Percentiles rank a stretch among this genome's conserved stretches.
phyloP scores from a whole-genome alignment of 2,888 invertebrate species.

The Augochlorella aurata region DNA sequence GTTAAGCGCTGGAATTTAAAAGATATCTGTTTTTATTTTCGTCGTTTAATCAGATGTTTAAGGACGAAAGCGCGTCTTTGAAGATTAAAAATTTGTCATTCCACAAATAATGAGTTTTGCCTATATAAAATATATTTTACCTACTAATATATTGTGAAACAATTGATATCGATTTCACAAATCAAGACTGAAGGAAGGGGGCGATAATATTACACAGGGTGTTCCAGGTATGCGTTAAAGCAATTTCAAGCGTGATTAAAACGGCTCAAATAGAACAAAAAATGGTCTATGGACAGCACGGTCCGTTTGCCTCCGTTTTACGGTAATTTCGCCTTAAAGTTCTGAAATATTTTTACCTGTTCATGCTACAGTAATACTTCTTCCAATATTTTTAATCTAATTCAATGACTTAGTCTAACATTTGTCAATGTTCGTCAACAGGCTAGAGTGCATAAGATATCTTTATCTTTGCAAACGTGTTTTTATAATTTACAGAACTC shows the following conservation, averaged over 20 bases:
- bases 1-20: constrained; percentile 2
- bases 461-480: background rate
- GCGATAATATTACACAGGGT: constrained; percentile 2
- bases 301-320: background rate
- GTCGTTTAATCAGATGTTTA: background rate
- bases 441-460: background rate
- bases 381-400: background rate
- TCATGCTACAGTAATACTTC: background rate
- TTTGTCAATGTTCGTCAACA: background rate
- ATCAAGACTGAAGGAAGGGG: constrained; percentile 5
- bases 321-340: background rate
- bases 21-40: constrained; percentile 17
- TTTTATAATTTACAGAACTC: background rate
- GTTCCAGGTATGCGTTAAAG: background rate
- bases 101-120: constrained; percentile 7
- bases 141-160: background rate
- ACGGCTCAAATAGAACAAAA: background rate
- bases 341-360: background rate
- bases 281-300: background rate
- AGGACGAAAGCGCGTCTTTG: background rate
- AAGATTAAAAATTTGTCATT: constrained; percentile 7
- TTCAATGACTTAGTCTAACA: background rate
- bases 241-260: background rate
- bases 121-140: constrained; percentile 13
- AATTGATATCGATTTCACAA: background rate